Evolutionary conservation across 2,888 invertebrate genomes (phyloP).

Genomic region (Altica lythri): DNA sequence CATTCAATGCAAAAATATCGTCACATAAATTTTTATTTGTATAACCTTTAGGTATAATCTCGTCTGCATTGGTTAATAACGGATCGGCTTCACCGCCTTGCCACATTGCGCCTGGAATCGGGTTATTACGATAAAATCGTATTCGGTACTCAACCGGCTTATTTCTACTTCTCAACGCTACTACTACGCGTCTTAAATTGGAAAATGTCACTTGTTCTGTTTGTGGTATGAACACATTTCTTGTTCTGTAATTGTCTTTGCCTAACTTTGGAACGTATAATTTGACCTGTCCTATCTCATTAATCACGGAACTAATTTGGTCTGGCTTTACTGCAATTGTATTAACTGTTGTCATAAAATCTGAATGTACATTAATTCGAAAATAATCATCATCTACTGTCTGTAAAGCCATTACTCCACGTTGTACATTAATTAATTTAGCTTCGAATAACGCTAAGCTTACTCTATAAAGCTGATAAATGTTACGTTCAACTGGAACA

Average conservation of each 20-base stretch:
- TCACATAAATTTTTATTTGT: neutral
- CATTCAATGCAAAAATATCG: neutral
- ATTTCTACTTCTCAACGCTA: neutral
- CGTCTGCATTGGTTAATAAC: constrained; percentile 2
- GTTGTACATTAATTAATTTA: neutral
- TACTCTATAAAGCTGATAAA: constrained; percentile 2
- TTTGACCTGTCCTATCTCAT: neutral
- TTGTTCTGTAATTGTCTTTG: neutral
- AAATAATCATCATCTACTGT: neutral
- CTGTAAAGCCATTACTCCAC: neutral
- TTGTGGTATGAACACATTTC: constrained; percentile 6
- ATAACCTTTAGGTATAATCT: constrained; percentile 5
- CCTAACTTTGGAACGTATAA: constrained; percentile 13
- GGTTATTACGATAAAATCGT: constrained; percentile 10
- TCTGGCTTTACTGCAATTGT: neutral
- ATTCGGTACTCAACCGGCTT: neutral
- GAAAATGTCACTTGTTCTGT: neutral
- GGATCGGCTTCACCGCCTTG: neutral
- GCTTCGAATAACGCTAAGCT: neutral
- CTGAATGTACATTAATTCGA: neutral
- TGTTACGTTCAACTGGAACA: neutral
- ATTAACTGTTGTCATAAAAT: neutral
- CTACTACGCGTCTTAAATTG: constrained; percentile 6
- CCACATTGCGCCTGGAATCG: constrained; percentile 13
- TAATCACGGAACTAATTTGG: neutral